Conservation (phyloP, 2,113 vertebrate genomes). For the Phylloscopus whistleri region DNA sequence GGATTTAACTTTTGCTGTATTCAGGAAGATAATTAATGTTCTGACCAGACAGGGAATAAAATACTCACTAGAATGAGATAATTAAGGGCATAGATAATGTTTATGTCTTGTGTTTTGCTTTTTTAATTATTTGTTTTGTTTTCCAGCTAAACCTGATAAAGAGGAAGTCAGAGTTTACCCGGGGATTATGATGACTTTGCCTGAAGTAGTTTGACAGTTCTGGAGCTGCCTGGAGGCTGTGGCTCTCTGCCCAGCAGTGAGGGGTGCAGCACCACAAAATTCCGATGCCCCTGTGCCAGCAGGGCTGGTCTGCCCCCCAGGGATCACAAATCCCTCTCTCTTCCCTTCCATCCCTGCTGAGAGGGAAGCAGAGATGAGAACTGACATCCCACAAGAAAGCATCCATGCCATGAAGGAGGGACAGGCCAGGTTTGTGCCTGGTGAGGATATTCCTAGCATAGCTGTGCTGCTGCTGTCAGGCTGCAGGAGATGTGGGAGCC, state of each 20-base stretch:
- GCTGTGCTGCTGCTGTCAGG: background rate
- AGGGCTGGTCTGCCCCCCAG: fast-evolving
- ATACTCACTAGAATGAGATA: conserved; percentile 76
- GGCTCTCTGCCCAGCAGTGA: fast-evolving
- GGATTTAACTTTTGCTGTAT: conserved; percentile 81
- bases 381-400: background rate
- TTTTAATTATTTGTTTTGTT: conserved; percentile 73
- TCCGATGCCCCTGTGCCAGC: fast-evolving
- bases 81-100: conserved; percentile 76
- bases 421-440: background rate
- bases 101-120: conserved; percentile 56
- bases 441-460: background rate
- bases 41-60: conserved; percentile 74
- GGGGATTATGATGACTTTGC: background rate
- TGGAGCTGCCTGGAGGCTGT: fast-evolving
- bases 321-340: background rate
- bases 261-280: fast-evolving
- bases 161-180: conserved; percentile 28
- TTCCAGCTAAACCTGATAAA: conserved; percentile 53
- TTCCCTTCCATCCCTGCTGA: fast-evolving
- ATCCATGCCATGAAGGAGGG: fast-evolving
- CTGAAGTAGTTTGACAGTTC: background rate
- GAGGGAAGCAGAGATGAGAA: background rate
- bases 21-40: conserved; percentile 82
- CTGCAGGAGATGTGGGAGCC: fast-evolving